These are phyloP conservation scores for Musca domestica DNA, from an alignment of 1,140 invertebrate species.

Conservation along the genomic window DNA sequence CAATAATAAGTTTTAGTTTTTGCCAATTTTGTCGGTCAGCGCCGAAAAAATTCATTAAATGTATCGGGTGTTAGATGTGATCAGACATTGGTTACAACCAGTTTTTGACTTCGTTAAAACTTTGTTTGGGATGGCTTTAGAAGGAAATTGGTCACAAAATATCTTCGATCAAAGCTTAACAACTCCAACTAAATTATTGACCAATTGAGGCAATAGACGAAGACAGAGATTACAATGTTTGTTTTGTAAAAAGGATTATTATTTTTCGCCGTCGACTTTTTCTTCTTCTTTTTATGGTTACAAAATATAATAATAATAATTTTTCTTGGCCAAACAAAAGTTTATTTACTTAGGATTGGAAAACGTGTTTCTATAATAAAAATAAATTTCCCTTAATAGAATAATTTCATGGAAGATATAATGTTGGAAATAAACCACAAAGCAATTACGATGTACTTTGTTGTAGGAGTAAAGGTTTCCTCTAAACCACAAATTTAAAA, in stretches of 20 bases:
- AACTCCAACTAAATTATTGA: no score
- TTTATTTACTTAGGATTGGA: constrained; percentile 5
- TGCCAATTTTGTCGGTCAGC: background rate
- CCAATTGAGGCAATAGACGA: no score
- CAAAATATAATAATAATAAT: constrained; percentile 7
- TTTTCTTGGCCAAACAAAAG: background rate
- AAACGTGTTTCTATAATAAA: constrained; percentile 14
- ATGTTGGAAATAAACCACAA: no score
- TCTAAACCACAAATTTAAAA: no score
- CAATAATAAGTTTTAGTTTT: constrained; percentile 2
- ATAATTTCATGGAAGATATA: background rate
- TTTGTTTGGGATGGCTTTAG: no score
- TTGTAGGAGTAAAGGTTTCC: no score
- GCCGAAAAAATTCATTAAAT: constrained; percentile 11
- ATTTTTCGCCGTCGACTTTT: background rate
- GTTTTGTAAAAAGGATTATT: background rate
- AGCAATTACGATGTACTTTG: no score
- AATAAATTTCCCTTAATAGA: constrained; percentile 10
- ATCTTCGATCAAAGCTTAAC: no score
- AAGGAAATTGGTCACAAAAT: no score
- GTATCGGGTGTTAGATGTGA: constrained; percentile 9
- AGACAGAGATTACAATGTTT: constrained; percentile 1
- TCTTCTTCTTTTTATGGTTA: background rate
- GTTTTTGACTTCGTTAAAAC: background rate
- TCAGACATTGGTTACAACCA: background rate